Conservation (phyloP, 2,797 vertebrate species). For the Sarcoramphus papa region DNA sequence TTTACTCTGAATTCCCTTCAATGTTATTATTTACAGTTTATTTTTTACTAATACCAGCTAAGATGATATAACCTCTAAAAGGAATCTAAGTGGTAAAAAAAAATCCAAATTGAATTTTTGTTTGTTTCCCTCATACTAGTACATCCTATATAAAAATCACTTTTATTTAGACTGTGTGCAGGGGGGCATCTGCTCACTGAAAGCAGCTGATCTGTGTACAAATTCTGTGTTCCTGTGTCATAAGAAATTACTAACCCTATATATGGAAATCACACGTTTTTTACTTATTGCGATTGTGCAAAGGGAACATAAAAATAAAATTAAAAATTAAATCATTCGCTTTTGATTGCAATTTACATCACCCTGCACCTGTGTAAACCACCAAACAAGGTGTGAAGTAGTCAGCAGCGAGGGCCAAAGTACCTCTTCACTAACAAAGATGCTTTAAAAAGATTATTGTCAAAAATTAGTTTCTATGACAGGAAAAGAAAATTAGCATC, state of each 20-base stretch:
- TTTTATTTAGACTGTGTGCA: background rate
- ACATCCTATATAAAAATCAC: background rate
- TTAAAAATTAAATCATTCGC: background rate
- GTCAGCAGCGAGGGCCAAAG: background rate
- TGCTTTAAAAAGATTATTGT: background rate
- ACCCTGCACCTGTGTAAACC: constrained; percentile 39
- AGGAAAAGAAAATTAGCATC: constrained; percentile 47
- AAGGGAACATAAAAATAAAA: background rate
- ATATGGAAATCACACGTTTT: background rate
- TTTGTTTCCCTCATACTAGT: background rate
- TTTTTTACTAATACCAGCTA: background rate
- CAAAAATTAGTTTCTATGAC: constrained; percentile 13
- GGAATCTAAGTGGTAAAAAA: background rate
- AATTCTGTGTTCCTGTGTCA: background rate
- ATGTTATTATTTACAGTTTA: background rate
- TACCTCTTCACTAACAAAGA: background rate
- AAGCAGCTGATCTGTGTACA: background rate
- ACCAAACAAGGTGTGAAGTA: constrained; percentile 5
- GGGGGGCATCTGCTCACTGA: background rate
- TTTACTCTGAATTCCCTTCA: background rate
- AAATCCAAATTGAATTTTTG: background rate
- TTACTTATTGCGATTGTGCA: background rate
- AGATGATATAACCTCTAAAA: background rate
- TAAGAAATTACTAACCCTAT: background rate
- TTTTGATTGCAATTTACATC: background rate